Evolutionary conservation across 2,888 invertebrate genomes (phyloP).

Genomic region (Parthenolecanium corni): DNA sequence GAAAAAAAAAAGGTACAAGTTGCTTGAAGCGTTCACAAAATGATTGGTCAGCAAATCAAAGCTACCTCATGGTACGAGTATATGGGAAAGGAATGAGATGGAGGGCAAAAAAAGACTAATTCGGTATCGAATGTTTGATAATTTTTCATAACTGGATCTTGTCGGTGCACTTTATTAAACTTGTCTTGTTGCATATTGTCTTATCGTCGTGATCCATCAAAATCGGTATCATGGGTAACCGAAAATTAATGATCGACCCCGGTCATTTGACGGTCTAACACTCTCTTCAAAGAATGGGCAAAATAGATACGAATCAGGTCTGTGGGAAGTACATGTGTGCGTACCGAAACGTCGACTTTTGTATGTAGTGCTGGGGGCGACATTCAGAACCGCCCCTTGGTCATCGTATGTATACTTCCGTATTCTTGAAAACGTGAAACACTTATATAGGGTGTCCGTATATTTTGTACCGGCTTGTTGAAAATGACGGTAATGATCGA

Average conservation of each 20-base stretch:
- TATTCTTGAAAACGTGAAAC: neutral
- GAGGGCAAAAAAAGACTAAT: no score
- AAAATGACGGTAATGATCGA: neutral
- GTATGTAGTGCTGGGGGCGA: slow-evolving; percentile 12
- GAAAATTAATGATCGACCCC: slow-evolving; percentile 18
- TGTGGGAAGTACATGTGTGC: no score
- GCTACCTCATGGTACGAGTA: no score
- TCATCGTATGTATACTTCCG: neutral
- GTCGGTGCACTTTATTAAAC: slow-evolving; percentile 11
- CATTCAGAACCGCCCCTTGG: slow-evolving; percentile 1
- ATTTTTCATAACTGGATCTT: neutral
- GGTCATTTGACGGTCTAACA: slow-evolving; percentile 14
- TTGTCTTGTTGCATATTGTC: neutral
- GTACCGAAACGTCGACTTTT: neutral
- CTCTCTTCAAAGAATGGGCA: slow-evolving; percentile 8
- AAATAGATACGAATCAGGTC: neutral
- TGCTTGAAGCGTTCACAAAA: no score
- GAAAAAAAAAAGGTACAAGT: no score
- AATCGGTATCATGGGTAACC: neutral
- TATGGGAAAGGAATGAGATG: no score
- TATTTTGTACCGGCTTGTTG: neutral
- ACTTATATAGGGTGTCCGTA: neutral
- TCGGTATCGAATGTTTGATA: no score
- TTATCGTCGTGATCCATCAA: neutral
- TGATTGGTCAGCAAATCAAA: no score